Evolutionary conservation across 1,140 invertebrate genomes (phyloP), one percentile per base, ranked within the genome.

Genomic region (Aculops lycopersici): DNA sequence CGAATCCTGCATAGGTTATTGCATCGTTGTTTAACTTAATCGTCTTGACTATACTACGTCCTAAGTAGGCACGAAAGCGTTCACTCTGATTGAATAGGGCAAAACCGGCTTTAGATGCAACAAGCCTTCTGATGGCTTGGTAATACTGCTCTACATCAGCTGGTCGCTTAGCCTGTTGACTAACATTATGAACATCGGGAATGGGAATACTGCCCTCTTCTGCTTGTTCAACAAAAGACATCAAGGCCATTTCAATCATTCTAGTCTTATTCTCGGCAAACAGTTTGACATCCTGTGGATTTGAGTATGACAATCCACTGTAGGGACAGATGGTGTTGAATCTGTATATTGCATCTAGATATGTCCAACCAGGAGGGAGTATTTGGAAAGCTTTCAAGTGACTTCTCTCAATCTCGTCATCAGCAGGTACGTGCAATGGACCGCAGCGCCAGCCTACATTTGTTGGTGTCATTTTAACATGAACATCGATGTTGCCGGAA

Each of bases 231-330:
- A 78, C 66, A 41, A 86, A 63, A 4, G 69, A 64, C 52, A 69
- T 71, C 47, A 79, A 54, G 24, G 75, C 80, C 43, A 60, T 68
- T 47, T 69, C 69, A 48, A 97, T 95, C 37, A 90, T 60, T 57
- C 88, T 88, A 56, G 94, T 88, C 58, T 95, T 97, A 58, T 94
- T 98, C 59, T 95, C 86, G 12, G 83, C 72, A 66, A 97, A 97
- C 41, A 95, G 62, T 45, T 81, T 72, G 24, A 86, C 81, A 59
- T 95, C 86, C 63, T 83, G 80, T 24, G 79, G 84, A 36, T 86
- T 71, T 49, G 83, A 81, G 61, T 95, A 86, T 43, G 84, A 67
- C 21, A 97, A 68, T 20, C 92, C 90, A 59, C 79, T 92, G 56
- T 97, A 97, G 3, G 88, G 78, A 49, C 95, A 68, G 56, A 97